phyloP scores from a whole-genome alignment of 2,797 vertebrate species.

The Sebastes miniatus region DNA sequence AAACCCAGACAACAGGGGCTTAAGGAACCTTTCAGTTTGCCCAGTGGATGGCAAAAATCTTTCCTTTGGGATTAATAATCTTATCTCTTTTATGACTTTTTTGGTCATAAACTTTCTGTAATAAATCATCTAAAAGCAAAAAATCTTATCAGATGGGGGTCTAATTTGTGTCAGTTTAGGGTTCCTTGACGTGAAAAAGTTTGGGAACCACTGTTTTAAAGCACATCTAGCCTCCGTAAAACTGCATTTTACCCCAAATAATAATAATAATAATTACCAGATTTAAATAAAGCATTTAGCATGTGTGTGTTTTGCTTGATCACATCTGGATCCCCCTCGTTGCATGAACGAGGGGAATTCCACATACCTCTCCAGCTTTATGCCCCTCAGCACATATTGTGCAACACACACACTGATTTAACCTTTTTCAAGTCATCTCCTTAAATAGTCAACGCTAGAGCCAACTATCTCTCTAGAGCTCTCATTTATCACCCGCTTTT shows the following conservation, averaged over 20 bases:
- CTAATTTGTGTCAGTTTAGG: too few species aligned
- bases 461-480: slow-evolving; percentile 5
- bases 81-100: too few species aligned
- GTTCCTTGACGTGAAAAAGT: too few species aligned
- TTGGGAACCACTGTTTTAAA: background rate
- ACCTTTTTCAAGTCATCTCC: background rate
- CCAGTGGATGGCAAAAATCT: too few species aligned
- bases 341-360: slow-evolving; percentile 62
- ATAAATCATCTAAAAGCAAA: too few species aligned
- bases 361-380: slow-evolving; percentile 54
- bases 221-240: background rate
- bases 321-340: slow-evolving; percentile 52
- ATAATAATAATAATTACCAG: slow-evolving; percentile 9
- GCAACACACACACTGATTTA: slow-evolving; percentile 11
- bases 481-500: slow-evolving; percentile 15
- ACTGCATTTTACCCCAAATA: background rate
- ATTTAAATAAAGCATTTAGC: slow-evolving; percentile 19
- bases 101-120: too few species aligned
- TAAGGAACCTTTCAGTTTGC: too few species aligned
- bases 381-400: slow-evolving; percentile 56
- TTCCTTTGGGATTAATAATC: too few species aligned
- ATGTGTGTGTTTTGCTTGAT: slow-evolving; percentile 31
- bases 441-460: slow-evolving; percentile 12
- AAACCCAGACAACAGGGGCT: too few species aligned
- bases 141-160: too few species aligned